phyloP scores from a whole-genome alignment of 2,113 vertebrate species.

The Amblyopsis rosae region DNA sequence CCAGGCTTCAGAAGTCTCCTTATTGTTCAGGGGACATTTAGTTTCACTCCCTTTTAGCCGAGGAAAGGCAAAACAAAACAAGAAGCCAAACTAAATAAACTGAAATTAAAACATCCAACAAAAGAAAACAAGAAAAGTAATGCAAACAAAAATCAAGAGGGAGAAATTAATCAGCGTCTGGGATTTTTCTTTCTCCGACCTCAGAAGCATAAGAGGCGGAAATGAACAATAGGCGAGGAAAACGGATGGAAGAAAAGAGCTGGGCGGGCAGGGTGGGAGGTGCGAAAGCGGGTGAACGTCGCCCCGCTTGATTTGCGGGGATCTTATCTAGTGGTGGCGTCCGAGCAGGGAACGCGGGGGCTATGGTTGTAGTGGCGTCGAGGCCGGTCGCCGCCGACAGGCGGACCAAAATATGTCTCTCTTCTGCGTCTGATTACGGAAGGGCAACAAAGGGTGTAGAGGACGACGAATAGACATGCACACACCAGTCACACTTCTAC shows the following conservation, averaged over 20 bases:
- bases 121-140: constrained; percentile 68
- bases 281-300: constrained; percentile 43
- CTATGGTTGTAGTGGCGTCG: constrained; percentile 55
- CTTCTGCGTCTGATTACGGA: constrained; percentile 79
- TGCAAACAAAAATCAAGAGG: constrained; percentile 73
- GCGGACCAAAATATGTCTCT: constrained; percentile 73
- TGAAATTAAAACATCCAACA: constrained; percentile 72
- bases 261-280: constrained; percentile 29
- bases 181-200: constrained; percentile 57
- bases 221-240: constrained; percentile 73
- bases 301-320: constrained; percentile 57
- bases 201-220: constrained; percentile 63
- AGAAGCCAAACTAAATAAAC: constrained; percentile 63
- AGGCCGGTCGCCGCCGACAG: constrained; percentile 65
- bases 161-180: constrained; percentile 73
- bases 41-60: constrained; percentile 57
- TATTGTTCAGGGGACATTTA: constrained; percentile 50
- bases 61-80: constrained; percentile 73
- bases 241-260: constrained; percentile 62
- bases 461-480: constrained; percentile 50
- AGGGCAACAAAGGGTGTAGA: constrained; percentile 57
- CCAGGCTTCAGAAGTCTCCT: constrained; percentile 40
- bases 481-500: constrained; percentile 27
- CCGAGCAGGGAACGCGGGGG: constrained; percentile 67
- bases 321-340: constrained; percentile 71